Evolutionary conservation across 2,113 vertebrate species (phyloP).

Genomic region (Petrocephalus microphthalmus): DNA sequence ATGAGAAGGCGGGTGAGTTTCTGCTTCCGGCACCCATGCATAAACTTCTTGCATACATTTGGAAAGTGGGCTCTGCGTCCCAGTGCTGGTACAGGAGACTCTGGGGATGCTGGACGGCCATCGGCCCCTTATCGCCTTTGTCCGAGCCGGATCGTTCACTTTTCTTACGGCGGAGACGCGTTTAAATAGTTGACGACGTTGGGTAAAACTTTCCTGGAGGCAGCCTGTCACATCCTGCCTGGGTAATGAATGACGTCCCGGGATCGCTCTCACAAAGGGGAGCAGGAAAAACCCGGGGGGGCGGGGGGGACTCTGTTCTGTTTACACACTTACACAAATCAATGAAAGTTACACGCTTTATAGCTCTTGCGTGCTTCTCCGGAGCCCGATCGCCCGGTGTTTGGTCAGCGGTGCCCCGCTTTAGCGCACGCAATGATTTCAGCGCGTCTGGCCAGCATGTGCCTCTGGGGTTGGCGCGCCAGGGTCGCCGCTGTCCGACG

Average conservation of each 20-base stretch:
- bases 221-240: constrained; percentile 41
- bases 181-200: background rate
- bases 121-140: background rate
- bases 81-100: constrained; percentile 36
- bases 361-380: background rate
- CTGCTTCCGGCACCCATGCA: background rate
- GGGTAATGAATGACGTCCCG: constrained; percentile 39
- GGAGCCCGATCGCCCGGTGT: background rate
- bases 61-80: constrained; percentile 46
- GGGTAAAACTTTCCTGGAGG: constrained; percentile 8
- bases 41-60: constrained; percentile 32
- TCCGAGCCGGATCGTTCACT: no score
- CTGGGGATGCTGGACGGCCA: constrained; percentile 1
- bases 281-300: background rate
- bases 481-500: background rate
- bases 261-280: constrained; percentile 36
- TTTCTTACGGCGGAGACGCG: background rate
- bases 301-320: background rate
- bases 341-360: background rate
- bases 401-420: background rate
- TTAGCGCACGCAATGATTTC: background rate
- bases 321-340: background rate
- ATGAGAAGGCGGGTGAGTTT: constrained; percentile 83
- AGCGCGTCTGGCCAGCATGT: background rate
- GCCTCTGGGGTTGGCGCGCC: background rate